Base-by-base conservation (phyloP, 53 echinoderm and acorn worm genomes). In the Holothuria leucospilota region DNA sequence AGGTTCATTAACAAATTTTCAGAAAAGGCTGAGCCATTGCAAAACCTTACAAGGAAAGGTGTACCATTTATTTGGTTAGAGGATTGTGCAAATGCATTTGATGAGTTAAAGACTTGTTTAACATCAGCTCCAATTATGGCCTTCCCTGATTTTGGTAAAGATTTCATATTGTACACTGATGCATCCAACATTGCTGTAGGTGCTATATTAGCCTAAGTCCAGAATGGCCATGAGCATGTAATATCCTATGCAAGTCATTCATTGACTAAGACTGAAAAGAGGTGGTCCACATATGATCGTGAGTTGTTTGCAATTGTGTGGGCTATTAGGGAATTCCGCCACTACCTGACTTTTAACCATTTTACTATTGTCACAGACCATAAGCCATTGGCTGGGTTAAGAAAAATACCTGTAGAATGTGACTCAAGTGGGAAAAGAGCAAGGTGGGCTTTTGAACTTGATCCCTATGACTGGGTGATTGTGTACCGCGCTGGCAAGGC, bases 341-440 rank as follows among this genome's bases (percentile, higher is more conserved):
- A 52, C 56, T 77, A 77, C 29, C 23, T 77, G 20, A 52, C 78
- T 42, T 52, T 52, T 9, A 77, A 77, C 0, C 78, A 41, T 23
- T 77, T 77, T 51, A n/a, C 24, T 21, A 77, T 51, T 77, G 29
- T 77, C 4, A 77, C 78, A 21, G 78, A 77, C 20, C 78, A 77
- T 18, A 77, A 77, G 20, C 78, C 78, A 18, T 29, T 77, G 24
- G 23, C 18, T 49, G 78, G 78, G 21, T 29, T 77, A 21, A 46
- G 78, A 25, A 42, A 51, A 20, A 77, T 77, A 41, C 78, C 78
- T 14, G 46, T 77, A 20, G 78, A 77, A 12, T 1, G 23, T 29
- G 78, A 77, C 24, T 20, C 21, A n/a, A 77, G 23, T 41, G 78
- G 56, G 11, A 77, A 52, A 15, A 52, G 78, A 51, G 78, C 78